A percentile compares a stretch with the other conserved stretches of the same genome.
phyloP scores from a whole-genome alignment of 2,797 vertebrate genomes.

The Pangasius macronema region DNA sequence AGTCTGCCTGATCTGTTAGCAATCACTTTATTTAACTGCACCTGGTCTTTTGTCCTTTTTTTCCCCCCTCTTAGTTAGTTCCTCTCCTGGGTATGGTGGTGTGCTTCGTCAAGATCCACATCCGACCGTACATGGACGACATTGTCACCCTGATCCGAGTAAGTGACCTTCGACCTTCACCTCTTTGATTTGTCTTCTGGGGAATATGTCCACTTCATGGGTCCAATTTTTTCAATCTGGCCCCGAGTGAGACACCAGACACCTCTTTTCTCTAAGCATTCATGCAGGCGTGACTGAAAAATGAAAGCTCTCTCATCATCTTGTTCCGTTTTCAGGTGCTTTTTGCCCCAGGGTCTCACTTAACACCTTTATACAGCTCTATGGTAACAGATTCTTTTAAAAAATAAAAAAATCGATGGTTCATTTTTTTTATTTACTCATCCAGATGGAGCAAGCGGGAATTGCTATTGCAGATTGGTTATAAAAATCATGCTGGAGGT shows the following conservation, averaged over 20 bases:
- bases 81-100: constrained; percentile 97
- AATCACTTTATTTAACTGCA: neutral
- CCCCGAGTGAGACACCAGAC: neutral
- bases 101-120: constrained; percentile 97
- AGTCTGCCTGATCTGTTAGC: neutral
- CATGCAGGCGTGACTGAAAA: neutral
- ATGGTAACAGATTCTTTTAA: constrained; percentile 27
- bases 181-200: neutral
- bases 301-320: neutral
- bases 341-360: neutral
- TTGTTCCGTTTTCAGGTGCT: neutral
- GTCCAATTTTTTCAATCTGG: neutral
- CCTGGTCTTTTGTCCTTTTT: constrained; percentile 12
- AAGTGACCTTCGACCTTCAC: constrained; percentile 66
- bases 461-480: constrained; percentile 67
- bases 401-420: constrained; percentile 65
- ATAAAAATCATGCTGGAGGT: constrained; percentile 39
- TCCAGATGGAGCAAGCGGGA: constrained; percentile 69
- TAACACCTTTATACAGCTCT: constrained; percentile 37
- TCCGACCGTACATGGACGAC: constrained; percentile 98
- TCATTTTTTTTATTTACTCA: constrained; percentile 38
- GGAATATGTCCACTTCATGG: neutral
- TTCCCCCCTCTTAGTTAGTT: constrained; percentile 78
- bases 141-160: constrained; percentile 98
- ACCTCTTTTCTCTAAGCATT: neutral